A percentile compares a stretch with the other conserved stretches of the same genome.
These are phyloP conservation scores for Mesorhabditis belari DNA, from an alignment of 2,888 invertebrate genomes.

Conservation along the genomic window DNA sequence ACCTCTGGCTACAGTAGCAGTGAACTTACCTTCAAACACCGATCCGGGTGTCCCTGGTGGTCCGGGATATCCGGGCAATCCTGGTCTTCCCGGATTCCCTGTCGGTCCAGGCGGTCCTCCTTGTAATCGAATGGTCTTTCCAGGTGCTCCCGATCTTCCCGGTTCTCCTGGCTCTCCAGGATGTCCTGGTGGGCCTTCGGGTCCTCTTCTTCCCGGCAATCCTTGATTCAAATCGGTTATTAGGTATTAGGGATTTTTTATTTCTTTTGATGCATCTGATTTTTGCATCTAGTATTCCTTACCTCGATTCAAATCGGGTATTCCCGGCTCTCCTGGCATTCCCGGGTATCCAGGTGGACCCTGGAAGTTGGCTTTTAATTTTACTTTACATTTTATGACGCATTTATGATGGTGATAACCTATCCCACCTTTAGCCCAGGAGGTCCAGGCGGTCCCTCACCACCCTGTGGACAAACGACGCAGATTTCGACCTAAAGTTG, in stretches of 20 bases:
- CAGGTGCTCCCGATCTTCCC: constrained; percentile 34
- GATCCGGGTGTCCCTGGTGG: constrained; percentile 23
- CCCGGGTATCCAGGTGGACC: neutral
- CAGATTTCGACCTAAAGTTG: neutral
- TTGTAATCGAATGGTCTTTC: constrained; percentile 11
- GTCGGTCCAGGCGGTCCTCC: constrained; percentile 20
- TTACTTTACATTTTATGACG: no score
- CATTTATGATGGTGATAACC: neutral
- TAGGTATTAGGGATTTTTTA: no score
- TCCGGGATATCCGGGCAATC: constrained; percentile 31
- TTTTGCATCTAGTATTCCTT: no score
- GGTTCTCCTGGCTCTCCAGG: constrained; percentile 25
- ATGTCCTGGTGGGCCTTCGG: constrained; percentile 16
- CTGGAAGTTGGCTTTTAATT: neutral
- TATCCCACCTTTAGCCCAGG: neutral
- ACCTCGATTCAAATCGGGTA: neutral
- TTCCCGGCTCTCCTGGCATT: neutral
- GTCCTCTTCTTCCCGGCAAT: constrained; percentile 23
- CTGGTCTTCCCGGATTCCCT: constrained; percentile 24
- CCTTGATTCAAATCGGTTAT: no score
- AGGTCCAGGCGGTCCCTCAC: neutral
- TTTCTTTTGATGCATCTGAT: no score
- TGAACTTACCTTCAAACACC: neutral
- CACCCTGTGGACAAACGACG: neutral
- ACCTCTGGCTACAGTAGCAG: neutral